Evolutionary conservation across 2,888 invertebrate genomes (phyloP).

Genomic region (Lomographa bimaculata): DNA sequence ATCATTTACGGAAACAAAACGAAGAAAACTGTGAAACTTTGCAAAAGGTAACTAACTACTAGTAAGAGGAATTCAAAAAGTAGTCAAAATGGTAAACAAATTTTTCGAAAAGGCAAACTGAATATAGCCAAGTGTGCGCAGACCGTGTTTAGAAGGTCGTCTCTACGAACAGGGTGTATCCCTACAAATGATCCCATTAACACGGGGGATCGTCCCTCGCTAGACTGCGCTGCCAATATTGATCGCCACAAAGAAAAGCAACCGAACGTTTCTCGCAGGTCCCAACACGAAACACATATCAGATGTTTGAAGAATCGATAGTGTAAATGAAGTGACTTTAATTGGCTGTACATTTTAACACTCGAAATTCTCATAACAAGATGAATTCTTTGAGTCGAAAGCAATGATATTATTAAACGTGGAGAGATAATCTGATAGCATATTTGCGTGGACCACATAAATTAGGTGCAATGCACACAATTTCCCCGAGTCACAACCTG

Average conservation of each 20-base stretch:
- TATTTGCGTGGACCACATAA: no score
- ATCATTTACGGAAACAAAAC: no score
- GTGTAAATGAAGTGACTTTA: conserved; percentile 7
- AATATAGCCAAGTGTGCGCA: conserved; percentile 12
- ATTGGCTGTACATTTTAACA: conserved; percentile 6
- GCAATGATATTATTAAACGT: no score
- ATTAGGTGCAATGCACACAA: no score
- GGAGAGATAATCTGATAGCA: no score
- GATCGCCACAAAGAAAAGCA: conserved; percentile 46
- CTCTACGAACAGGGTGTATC: conserved; percentile 50
- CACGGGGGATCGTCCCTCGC: conserved; percentile 59
- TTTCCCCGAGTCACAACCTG: no score
- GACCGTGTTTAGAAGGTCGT: conserved; percentile 39
- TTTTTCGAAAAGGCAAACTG: no score
- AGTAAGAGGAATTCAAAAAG: no score
- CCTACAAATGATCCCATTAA: conserved; percentile 64
- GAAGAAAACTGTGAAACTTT: no score
- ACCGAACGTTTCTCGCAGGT: conserved; percentile 20
- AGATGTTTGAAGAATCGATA: conserved; percentile 1
- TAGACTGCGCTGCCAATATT: conserved; percentile 53
- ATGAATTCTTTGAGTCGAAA: no score
- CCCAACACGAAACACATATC: conserved; percentile 10
- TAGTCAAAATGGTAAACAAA: no score
- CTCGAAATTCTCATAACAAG: conserved; percentile 13
- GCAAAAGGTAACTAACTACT: no score